These are phyloP conservation scores for Pentalonia nigronervosa DNA, from an alignment of 1,140 invertebrate species.

Conservation along the genomic window DNA sequence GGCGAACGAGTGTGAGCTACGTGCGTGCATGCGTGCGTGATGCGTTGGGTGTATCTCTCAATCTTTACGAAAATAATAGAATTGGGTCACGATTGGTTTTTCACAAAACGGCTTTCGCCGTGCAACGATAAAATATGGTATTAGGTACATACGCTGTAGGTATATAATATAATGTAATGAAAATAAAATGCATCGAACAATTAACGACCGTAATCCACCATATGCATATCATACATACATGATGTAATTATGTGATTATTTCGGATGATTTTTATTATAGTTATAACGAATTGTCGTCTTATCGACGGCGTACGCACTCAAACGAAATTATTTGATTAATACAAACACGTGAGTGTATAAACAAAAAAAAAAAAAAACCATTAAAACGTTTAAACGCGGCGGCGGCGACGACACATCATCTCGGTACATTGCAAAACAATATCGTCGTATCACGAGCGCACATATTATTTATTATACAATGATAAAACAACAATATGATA, in stretches of 20 bases:
- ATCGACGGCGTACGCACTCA: not conserved
- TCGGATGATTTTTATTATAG: not conserved
- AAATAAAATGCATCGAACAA: not conserved
- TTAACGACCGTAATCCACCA: not conserved
- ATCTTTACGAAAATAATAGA: not conserved
- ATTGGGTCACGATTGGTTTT: not conserved
- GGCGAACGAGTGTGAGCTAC: too few species aligned
- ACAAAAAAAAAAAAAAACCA: not conserved
- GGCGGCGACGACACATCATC: not conserved
- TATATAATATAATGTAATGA: not conserved
- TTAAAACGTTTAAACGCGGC: not conserved
- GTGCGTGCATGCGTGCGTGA: not conserved
- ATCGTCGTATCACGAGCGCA: not conserved
- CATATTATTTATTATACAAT: not conserved
- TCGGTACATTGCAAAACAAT: not conserved
- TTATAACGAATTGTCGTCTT: not conserved
- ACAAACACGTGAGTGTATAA: not conserved
- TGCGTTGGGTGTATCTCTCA: not conserved
- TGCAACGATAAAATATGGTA: not conserved
- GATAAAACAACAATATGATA: not conserved
- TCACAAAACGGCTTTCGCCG: not conserved
- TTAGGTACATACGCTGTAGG: not conserved
- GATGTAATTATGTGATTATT: not conserved
- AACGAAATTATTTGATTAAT: not conserved
- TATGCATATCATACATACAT: not conserved